A percentile compares a stretch with the other conserved stretches of the same genome.
Conservation (phyloP, 2,113 vertebrate genomes). For the Seriola dumerili region DNA sequence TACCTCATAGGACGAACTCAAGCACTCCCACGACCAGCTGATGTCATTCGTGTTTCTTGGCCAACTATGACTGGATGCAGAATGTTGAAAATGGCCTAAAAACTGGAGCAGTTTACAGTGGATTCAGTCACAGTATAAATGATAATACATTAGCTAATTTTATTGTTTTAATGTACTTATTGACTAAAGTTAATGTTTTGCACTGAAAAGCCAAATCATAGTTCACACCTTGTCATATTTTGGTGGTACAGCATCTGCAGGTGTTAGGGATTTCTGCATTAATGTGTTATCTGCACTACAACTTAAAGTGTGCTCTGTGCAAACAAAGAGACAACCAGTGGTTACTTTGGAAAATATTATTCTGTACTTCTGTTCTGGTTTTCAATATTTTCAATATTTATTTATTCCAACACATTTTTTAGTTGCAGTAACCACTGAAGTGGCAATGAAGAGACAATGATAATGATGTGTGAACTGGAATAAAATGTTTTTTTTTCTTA, state of each 20-base stretch:
- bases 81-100: constrained; percentile 35
- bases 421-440: constrained; percentile 23
- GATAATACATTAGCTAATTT: constrained; percentile 9
- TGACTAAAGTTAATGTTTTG: constrained; percentile 48
- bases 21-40: constrained; percentile 34
- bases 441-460: constrained; percentile 13
- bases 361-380: constrained; percentile 31
- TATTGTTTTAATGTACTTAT: constrained; percentile 31
- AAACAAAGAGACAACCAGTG: constrained; percentile 29
- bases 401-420: constrained; percentile 59
- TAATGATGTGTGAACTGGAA: constrained; percentile 57
- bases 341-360: constrained; percentile 31
- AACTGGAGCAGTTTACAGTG: constrained; percentile 52
- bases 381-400: constrained; percentile 55
- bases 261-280: constrained; percentile 38
- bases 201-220: constrained; percentile 67
- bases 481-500: constrained; percentile 68
- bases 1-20: constrained; percentile 84
- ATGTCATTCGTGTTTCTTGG: constrained; percentile 38
- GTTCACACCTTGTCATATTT: constrained; percentile 36
- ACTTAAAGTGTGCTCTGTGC: constrained; percentile 23
- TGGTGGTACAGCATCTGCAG: constrained; percentile 27
- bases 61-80: constrained; percentile 20
- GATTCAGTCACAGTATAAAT: constrained; percentile 36
- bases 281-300: constrained; percentile 42